Percentiles rank a stretch among this genome's conserved stretches.
These are phyloP conservation scores for Aix galericulata DNA, from an alignment of 2,113 vertebrate species.

Conservation along the genomic window DNA sequence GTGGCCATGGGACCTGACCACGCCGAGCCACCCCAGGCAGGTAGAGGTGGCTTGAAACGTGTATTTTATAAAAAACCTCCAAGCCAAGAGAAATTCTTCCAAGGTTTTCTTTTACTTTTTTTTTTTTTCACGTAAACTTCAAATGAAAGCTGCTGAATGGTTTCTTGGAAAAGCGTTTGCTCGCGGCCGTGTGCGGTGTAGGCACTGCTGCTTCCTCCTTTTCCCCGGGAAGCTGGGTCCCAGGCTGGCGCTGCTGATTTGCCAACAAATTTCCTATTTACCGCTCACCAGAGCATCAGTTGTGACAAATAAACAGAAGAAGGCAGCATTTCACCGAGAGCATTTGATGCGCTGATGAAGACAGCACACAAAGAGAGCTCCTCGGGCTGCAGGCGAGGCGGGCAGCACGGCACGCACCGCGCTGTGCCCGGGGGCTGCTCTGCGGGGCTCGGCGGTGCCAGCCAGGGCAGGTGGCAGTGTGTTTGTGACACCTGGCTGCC, in stretches of 20 bases:
- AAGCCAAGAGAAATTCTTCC: constrained; percentile 29
- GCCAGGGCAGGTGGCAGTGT: background rate
- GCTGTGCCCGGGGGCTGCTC: background rate
- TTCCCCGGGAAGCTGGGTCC: constrained; percentile 20
- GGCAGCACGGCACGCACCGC: background rate
- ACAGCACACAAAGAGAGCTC: background rate
- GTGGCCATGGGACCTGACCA: too few relatives aligned
- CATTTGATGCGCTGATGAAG: constrained; percentile 8
- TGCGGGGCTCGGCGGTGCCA: accelerated
- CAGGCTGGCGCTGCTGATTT: background rate
- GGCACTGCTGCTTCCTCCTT: constrained; percentile 38
- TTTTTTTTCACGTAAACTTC: background rate
- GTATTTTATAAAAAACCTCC: background rate
- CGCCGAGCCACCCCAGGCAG: accelerated
- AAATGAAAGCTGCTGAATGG: constrained; percentile 39
- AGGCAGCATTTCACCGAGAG: constrained; percentile 66
- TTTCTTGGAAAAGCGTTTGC: constrained; percentile 35
- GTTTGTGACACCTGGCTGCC: background rate
- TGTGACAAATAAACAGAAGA: constrained; percentile 65
- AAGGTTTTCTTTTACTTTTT: background rate
- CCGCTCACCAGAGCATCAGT: constrained; percentile 49
- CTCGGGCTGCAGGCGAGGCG: background rate
- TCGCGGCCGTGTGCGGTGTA: background rate
- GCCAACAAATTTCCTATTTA: constrained; percentile 56
- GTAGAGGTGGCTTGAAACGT: background rate